Evolutionary conservation across 2,797 vertebrate genomes (phyloP), one percentile per base, ranked within the genome.

Genomic region (Phoxinus dragarum): DNA sequence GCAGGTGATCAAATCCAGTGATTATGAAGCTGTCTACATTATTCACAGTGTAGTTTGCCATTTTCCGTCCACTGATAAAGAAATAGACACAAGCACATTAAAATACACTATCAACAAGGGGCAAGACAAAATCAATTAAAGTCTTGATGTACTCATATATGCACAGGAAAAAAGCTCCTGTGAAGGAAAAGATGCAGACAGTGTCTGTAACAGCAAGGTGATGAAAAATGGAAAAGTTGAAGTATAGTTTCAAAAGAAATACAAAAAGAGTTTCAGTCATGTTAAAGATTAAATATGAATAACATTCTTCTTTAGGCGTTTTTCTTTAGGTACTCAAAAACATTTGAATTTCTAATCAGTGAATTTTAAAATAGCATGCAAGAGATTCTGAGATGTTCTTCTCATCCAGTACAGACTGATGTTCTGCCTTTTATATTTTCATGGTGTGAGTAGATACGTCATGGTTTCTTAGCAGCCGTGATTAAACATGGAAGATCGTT

Each of bases 1-100:
- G 81, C 31, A 89, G 56, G 71, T 87, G 69, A 83, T 91, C 86
- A 44, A 87, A 88, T 66, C 90, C 88, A 34, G 77, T 87, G 56
- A 91, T 86, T 23, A 80, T 88, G 31, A 91, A 90, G 54, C 83
- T 61, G 36, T 78, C 72, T 14, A 90, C 84, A 38, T 79, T 88
- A 16, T 75, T 72, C 17, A 69, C 42, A 36, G 84, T 86, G 16
- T 61, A n/a, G 66, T 89, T 90, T 23, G 34, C 81, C 88, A 89
- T 89, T 68, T 36, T 81, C 38, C 49, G n/a, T 49, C 17, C 9
- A 73, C 14, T n/a, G 10, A 9, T 6, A 38, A 49, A 81, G 6
- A 21, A 6, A 69, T 34, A n/a, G 19, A 69, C n/a, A 9, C 27
- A 54, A 34, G n/a, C 16, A 14, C 17, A 36, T 54, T 75, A 67